Conservation (phyloP, 2,797 vertebrate species). For the Argya squamiceps region DNA sequence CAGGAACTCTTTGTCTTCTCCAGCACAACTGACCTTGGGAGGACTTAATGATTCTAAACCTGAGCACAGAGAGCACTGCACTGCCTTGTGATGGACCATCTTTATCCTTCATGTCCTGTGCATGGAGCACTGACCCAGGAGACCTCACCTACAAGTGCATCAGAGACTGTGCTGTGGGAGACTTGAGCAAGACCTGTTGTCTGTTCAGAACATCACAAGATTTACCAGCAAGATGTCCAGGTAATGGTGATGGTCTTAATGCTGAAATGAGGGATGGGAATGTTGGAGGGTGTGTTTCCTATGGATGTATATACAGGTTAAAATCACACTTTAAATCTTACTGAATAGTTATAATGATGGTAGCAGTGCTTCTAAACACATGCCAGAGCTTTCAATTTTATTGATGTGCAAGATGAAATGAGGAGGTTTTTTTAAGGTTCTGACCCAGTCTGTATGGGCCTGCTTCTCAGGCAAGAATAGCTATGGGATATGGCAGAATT, state of each 20-base stretch:
- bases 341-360: not conserved
- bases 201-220: not conserved
- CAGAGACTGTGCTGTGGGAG: not conserved
- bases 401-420: not conserved
- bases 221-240: not conserved
- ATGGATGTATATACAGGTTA: not conserved
- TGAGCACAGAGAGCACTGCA: accelerated
- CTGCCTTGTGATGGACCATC: not conserved
- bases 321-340: not conserved
- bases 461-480: not conserved
- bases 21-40: not conserved
- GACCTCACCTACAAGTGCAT: not conserved
- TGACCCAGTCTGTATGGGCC: not conserved
- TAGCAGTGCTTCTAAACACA: not conserved
- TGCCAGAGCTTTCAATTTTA: not conserved
- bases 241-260: not conserved
- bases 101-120: accelerated
- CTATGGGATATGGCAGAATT: not conserved
- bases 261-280: not conserved
- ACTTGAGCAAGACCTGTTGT: not conserved
- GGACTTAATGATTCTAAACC: not conserved
- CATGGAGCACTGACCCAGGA: not conserved
- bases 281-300: not conserved
- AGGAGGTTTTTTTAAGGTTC: accelerated
- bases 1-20: not conserved